Evolutionary conservation across 2,888 invertebrate species (phyloP).

Genomic region (Acrobasis consociella): DNA sequence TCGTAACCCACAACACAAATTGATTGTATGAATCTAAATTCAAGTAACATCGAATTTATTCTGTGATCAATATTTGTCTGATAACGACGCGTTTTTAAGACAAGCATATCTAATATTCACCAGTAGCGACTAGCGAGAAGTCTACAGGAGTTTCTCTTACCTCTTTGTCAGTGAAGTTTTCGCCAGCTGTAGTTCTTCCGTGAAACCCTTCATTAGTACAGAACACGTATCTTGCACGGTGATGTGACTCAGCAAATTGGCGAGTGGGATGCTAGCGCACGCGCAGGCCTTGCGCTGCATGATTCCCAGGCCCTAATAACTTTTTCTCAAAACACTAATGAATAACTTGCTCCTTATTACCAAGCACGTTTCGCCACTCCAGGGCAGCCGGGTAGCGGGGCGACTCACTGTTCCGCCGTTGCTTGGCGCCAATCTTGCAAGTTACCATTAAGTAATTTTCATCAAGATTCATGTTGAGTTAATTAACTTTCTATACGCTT

Average conservation of each 20-base stretch:
- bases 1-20: too few species aligned
- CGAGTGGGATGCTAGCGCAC: constrained; percentile 69
- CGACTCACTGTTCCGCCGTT: constrained; percentile 36
- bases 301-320: constrained; percentile 69
- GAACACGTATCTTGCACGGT: background rate
- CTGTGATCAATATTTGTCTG: too few species aligned
- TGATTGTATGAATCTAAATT: too few species aligned
- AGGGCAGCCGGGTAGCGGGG: constrained; percentile 35
- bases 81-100: too few species aligned
- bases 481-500: constrained; percentile 46
- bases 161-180: too few species aligned
- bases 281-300: constrained; percentile 56
- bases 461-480: constrained; percentile 64
- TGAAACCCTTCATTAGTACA: constrained; percentile 2
- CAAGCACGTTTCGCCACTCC: constrained; percentile 73
- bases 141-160: too few species aligned
- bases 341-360: constrained; percentile 77
- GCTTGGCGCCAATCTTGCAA: constrained; percentile 64
- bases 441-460: constrained; percentile 68
- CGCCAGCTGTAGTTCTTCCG: background rate
- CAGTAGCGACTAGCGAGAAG: too few species aligned
- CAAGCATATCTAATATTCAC: too few species aligned
- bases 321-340: constrained; percentile 80
- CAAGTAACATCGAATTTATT: too few species aligned
- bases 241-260: constrained; percentile 61